A percentile compares a stretch with the other conserved stretches of the same genome.
Conservation (phyloP, 2,888 invertebrate genomes). For the Merodon equestris region DNA sequence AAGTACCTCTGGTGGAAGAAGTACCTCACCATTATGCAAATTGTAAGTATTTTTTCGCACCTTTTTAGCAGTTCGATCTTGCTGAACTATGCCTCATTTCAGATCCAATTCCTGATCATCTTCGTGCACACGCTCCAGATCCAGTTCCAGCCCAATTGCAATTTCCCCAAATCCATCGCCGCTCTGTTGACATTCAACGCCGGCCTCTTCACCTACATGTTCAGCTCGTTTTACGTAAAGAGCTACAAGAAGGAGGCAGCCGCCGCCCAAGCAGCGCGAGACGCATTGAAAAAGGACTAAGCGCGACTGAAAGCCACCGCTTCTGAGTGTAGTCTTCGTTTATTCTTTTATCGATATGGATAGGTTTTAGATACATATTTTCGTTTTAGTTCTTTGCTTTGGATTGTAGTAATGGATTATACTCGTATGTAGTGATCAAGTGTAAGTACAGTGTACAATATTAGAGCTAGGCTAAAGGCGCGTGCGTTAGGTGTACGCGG, state of each 20-base stretch:
- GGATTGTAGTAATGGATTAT: no score
- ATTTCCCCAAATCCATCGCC: slow-evolving; percentile 85
- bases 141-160: slow-evolving; percentile 84
- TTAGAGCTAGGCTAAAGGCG: slow-evolving; percentile 44
- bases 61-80: not conserved
- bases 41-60: slow-evolving; percentile 81
- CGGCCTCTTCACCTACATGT: slow-evolving; percentile 87
- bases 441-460: slow-evolving; percentile 14
- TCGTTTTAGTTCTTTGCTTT: no score
- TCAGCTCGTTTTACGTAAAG: slow-evolving; percentile 86
- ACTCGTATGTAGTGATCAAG: no score
- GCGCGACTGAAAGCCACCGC: not conserved
- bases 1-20: slow-evolving; percentile 97
- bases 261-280: slow-evolving; percentile 68
- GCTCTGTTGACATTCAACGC: slow-evolving; percentile 85
- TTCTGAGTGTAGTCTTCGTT: not conserved
- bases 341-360: no score
- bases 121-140: slow-evolving; percentile 85
- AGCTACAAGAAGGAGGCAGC: slow-evolving; percentile 81
- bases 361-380: not conserved
- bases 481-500: slow-evolving; percentile 52
- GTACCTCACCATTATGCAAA: slow-evolving; percentile 91
- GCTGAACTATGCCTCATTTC: slow-evolving; percentile 64
- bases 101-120: slow-evolving; percentile 88
- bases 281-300: slow-evolving; percentile 74